Base-by-base conservation (phyloP, 2,113 vertebrate species). In the Nematolebias whitei region DNA sequence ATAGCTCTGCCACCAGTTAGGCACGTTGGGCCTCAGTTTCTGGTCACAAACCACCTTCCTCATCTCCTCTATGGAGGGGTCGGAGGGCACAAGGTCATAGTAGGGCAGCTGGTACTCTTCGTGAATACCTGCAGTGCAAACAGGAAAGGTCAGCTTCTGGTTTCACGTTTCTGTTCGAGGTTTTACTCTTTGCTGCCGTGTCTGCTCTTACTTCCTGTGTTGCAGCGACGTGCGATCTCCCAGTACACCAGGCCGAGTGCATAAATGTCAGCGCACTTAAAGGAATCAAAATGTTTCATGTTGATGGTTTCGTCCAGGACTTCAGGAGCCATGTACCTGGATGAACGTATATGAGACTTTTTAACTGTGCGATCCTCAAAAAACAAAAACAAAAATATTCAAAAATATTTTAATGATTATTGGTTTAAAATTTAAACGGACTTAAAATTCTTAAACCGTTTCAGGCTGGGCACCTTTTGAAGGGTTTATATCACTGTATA, bases 21-120 rank as follows among this genome's bases (percentile, higher is more conserved):
- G 98, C 85, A 99, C 95, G 32, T 96, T 99, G 2, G 97, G 98
- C 73, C 98, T 90, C 13, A 98, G 81, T 53, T 97, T 98, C 93
- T 99, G 96, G 73, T 99, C 98, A 69, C 98, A 98, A n/a, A 99
- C 96, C 0, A 99, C 96, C 92, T 98, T 99, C 82, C 98, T 91
- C 98, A 99, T 99, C 86, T 99, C 98, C 75, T 99, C 98, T 68
- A 99, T 99, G 2, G 98, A 99, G 15, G 98, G 98, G 82, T 99
- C 98, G 2, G 98, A 97, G 83, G 97, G 97, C 32, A 99, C 98
- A 0, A 99, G 93, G 90, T 99, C 97, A 0, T 96, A 98, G 87
- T 98, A 99, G 0, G 98, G 98, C 41, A 99, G 94, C 88, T 99
- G 98, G 86, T 99, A 99, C 52, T 99, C 98, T 80, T 99, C 98